Conservation (phyloP, 2,113 vertebrate species). For the Hippopotamus amphibius region DNA sequence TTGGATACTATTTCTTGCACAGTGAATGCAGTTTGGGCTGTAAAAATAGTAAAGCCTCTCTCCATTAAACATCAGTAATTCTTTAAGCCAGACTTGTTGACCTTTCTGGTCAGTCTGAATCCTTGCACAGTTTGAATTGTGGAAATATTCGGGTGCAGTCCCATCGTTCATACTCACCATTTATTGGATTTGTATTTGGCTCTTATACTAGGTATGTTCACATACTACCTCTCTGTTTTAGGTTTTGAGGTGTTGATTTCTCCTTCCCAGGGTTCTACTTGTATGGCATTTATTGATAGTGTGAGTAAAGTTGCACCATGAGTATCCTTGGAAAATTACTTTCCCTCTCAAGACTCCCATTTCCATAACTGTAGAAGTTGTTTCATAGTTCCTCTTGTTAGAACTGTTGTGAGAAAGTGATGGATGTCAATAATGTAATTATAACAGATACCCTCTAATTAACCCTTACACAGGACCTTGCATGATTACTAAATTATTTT, state of each 20-base stretch:
- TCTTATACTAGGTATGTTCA: background rate
- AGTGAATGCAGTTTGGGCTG: background rate
- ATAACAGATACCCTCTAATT: background rate
- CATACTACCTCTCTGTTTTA: background rate
- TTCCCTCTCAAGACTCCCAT: background rate
- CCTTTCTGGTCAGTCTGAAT: background rate
- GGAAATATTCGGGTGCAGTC: conserved; percentile 39
- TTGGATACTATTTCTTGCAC: background rate
- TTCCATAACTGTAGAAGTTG: background rate
- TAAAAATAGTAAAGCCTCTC: conserved; percentile 28
- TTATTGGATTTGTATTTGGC: background rate
- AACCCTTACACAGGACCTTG: background rate
- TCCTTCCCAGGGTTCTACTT: background rate
- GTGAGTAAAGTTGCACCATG: background rate
- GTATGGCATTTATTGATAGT: background rate
- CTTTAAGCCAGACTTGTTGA: background rate
- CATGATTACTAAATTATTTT: background rate
- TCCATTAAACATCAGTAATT: conserved; percentile 1
- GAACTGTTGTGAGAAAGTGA: background rate
- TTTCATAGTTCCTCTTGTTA: background rate
- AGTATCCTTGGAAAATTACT: background rate
- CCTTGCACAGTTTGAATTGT: conserved; percentile 43
- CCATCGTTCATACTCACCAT: background rate
- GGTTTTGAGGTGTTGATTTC: background rate
- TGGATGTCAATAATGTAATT: background rate